phyloP scores from a whole-genome alignment of 2,797 vertebrate genomes.

The Enteromius radiatus region DNA sequence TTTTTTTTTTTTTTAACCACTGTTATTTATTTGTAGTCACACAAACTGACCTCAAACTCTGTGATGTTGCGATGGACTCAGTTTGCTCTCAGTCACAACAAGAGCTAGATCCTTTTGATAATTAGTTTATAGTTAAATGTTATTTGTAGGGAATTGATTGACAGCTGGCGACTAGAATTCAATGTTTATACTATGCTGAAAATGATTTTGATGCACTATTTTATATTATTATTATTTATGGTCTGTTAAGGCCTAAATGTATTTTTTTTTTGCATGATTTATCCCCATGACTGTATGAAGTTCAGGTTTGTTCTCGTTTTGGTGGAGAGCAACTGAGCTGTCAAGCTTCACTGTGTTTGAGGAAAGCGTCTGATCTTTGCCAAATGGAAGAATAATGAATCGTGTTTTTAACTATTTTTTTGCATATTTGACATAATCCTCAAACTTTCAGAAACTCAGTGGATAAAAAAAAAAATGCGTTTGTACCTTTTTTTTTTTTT shows the following conservation, averaged over 20 bases:
- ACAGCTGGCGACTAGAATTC: not conserved
- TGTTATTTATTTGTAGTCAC: conserved; percentile 70
- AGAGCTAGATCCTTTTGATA: not conserved
- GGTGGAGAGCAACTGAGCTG: not conserved
- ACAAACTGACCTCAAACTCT: conserved; percentile 47
- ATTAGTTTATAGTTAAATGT: not conserved
- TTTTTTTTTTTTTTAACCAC: conserved; percentile 67
- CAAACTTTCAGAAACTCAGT: not conserved
- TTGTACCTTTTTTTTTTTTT: not conserved
- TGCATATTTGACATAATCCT: not conserved
- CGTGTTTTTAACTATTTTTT: not conserved
- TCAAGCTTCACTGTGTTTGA: not conserved
- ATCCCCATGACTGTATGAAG: not conserved
- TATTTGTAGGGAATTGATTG: not conserved
- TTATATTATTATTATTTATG: not conserved
- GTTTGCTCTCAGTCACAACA: conserved; percentile 30
- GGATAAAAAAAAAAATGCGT: too few relatives aligned
- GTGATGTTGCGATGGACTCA: not conserved
- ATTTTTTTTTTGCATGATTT: not conserved
- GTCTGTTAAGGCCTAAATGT: not conserved
- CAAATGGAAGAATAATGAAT: conserved; percentile 1
- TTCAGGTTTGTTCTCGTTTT: conserved; percentile 7
- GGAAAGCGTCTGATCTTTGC: conserved; percentile 7
- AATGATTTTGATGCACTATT: not conserved
- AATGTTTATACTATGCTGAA: not conserved